Conservation (phyloP, 2,113 vertebrate genomes). For the Xerus inauris region DNA sequence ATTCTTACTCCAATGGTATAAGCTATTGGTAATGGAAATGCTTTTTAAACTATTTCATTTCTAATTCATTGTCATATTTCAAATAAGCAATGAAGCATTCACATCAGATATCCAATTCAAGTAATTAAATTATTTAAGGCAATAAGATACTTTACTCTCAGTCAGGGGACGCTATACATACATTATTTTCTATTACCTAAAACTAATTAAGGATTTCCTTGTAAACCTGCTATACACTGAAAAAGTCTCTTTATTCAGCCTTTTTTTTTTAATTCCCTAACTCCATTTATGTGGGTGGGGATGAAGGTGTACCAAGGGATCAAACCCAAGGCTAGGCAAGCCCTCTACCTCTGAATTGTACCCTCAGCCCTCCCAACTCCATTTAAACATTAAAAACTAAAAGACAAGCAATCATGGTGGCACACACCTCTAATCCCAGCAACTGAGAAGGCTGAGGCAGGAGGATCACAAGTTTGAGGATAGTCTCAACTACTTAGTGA, state of each 20-base stretch:
- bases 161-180: not conserved
- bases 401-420: too few relatives aligned
- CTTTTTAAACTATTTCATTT: not conserved
- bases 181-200: not conserved
- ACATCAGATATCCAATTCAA: not conserved
- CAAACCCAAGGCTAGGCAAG: too few relatives aligned
- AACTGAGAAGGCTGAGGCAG: too few relatives aligned
- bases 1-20: not conserved
- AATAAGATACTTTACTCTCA: not conserved
- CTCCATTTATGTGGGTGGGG: not conserved
- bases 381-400: constrained; percentile 37
- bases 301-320: too few relatives aligned
- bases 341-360: too few relatives aligned
- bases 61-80: not conserved
- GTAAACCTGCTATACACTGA: not conserved
- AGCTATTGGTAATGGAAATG: not conserved
- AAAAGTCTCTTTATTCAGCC: not conserved
- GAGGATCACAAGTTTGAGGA: too few relatives aligned
- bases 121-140: constrained; percentile 4
- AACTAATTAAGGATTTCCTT: not conserved
- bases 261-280: not conserved
- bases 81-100: not conserved
- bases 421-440: too few relatives aligned
- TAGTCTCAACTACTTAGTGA: too few relatives aligned
- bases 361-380: not conserved